A percentile compares a stretch with the other conserved stretches of the same genome.
phyloP scores from a whole-genome alignment of 1,140 invertebrate genomes.

The Drosophila punjabiensis region DNA sequence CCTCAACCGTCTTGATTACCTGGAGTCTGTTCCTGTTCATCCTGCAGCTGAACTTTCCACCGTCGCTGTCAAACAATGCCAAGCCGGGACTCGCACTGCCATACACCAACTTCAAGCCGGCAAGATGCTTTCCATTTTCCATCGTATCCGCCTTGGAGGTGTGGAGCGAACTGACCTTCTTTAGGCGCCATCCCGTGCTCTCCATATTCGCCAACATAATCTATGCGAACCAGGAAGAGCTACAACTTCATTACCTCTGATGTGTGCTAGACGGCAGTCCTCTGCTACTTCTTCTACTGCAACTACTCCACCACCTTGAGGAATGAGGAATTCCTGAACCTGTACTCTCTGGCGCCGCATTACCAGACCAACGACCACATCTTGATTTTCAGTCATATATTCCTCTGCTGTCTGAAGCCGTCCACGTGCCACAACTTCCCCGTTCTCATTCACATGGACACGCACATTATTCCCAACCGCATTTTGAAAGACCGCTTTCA shows the following conservation, averaged over 20 bases:
- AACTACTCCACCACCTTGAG: slow-evolving; percentile 99
- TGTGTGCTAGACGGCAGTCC: slow-evolving; percentile 94
- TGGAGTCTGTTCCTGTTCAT: slow-evolving; percentile 99
- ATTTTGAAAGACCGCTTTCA: slow-evolving; percentile 80
- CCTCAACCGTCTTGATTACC: slow-evolving; percentile 95
- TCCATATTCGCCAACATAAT: slow-evolving; percentile 98
- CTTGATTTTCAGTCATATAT: slow-evolving; percentile 98
- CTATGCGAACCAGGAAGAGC: slow-evolving; percentile 90
- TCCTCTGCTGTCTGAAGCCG: slow-evolving; percentile 98
- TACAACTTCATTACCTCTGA: slow-evolving; percentile 98
- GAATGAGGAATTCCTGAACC: slow-evolving; percentile 98
- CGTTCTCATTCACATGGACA: slow-evolving; percentile 98
- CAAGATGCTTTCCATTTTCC: slow-evolving; percentile 91
- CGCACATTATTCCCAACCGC: slow-evolving; percentile 94
- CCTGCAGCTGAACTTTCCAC: too few relatives aligned
- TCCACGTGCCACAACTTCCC: slow-evolving; percentile 99
- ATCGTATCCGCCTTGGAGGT: slow-evolving; percentile 95
- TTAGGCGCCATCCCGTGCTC: slow-evolving; percentile 94
- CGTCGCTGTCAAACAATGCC: slow-evolving; percentile 90
- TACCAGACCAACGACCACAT: slow-evolving; percentile 99
- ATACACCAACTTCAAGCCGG: slow-evolving; percentile 96
- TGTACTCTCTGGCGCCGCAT: slow-evolving; percentile 98
- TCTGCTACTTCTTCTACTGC: slow-evolving; percentile 98
- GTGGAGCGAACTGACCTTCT: slow-evolving; percentile 99
- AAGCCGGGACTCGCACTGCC: slow-evolving; percentile 93